Evolutionary conservation across 2,797 vertebrate species (phyloP).

Genomic region (Lithobates pipiens): DNA sequence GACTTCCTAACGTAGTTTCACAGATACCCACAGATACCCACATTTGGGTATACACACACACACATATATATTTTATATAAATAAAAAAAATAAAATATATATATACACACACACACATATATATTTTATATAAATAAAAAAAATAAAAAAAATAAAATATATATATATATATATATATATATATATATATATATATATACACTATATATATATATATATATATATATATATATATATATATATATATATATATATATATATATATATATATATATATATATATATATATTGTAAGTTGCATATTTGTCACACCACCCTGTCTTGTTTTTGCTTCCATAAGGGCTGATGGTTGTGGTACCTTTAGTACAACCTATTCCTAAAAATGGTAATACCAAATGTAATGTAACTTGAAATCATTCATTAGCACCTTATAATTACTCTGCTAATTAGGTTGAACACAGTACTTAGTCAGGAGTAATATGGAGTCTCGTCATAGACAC

Average conservation of each 20-base stretch:
- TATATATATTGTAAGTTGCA: neutral
- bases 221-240: neutral
- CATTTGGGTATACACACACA: neutral
- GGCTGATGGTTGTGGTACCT: neutral
- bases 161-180: too few relatives aligned
- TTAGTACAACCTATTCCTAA: slow-evolving; percentile 64
- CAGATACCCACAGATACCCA: neutral
- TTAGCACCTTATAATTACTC: slow-evolving; percentile 92
- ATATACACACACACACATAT: neutral
- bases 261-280: neutral
- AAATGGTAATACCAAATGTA: slow-evolving; percentile 77
- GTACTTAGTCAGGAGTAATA: slow-evolving; percentile 83
- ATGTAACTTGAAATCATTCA: slow-evolving; percentile 85
- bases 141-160: too few relatives aligned
- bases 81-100: too few relatives aligned
- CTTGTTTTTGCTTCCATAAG: neutral
- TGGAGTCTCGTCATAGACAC: slow-evolving; percentile 78
- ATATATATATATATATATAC: too few relatives aligned
- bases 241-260: neutral
- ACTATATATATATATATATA: neutral
- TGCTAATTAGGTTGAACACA: slow-evolving; percentile 89
- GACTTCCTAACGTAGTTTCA: neutral
- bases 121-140: too few relatives aligned
- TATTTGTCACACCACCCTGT: neutral
- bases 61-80: too few relatives aligned